phyloP scores from a whole-genome alignment of 2,797 vertebrate species.

The Apogon talboti region DNA sequence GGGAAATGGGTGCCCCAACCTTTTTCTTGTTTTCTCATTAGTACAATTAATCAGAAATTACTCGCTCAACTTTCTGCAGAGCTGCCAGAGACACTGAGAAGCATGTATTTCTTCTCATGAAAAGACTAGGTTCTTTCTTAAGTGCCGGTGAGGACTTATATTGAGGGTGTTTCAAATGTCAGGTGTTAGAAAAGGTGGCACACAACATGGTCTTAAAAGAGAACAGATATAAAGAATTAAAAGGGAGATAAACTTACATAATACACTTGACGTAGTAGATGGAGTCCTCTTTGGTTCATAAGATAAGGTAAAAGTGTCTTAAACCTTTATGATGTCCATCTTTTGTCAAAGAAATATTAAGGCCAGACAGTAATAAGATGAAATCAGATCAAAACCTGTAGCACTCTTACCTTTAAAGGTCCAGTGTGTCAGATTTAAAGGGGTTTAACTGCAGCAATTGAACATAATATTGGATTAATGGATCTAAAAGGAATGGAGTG shows the following conservation, averaged over 20 bases:
- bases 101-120: constrained; percentile 3
- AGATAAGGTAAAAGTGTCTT: constrained; percentile 16
- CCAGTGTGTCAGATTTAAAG: too few species aligned
- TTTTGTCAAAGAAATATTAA: constrained; percentile 14
- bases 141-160: not conserved
- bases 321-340: constrained; percentile 1
- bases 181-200: not conserved
- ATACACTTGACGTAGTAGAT: not conserved
- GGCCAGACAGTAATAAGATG: constrained; percentile 6
- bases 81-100: not conserved
- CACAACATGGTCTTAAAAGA: not conserved
- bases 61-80: too few species aligned
- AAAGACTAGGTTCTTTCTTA: constrained; percentile 1
- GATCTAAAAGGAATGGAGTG: not conserved
- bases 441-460: too few species aligned
- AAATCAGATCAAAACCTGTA: constrained; percentile 29
- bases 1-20: not conserved
- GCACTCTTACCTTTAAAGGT: not conserved
- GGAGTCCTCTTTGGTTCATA: constrained; percentile 1
- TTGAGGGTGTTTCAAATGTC: not conserved
- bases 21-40: not conserved
- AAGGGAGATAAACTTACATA: constrained; percentile 1
- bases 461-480: too few species aligned
- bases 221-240: constrained; percentile 14
- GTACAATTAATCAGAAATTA: too few species aligned